Evolutionary conservation across 37 sponge, comb jelly and placozoan genomes (phyloP), one percentile per base, ranked within the genome.

Genomic region (Amphimedon queenslandica): DNA sequence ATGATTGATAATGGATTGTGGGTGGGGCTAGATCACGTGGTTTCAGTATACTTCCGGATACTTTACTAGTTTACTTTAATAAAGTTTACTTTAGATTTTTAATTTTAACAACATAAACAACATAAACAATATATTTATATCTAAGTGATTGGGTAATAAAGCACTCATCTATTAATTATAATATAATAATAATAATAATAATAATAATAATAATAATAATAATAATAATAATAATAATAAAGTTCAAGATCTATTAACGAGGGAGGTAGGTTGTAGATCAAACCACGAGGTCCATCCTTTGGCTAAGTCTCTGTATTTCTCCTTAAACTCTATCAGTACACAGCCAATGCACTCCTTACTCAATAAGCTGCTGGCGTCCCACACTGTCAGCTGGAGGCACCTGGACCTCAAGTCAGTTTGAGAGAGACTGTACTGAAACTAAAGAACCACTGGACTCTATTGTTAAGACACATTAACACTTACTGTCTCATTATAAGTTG

Each of bases 401-500:
- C 13, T 47, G 13, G 13, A 18, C 13, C 39, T 37, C 28, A 73
- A 21, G 20, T 58, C 74, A 73, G 36, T 5, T 13, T 24, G 16
- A 35, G 36, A 32, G 18, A 21, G 11, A 21, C 43, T 37, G 11
- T 76, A 72, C 13, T 5, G 6, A 10, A 33, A 6, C 53, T 47
- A 13, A 18, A 13, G 53, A 13, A 47, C n/a, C n/a, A n/a, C n/a
- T n/a, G n/a, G n/a, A n/a, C n/a, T n/a, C n/a, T n/a, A 40, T 3
- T 40, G 27, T 21, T 27, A 27, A 38, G 42, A 2, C 8, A 27
- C 32, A 31, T 20, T 21, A 20, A 6, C 8, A 34, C 83, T 82
- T 29, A 92, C 93, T 8, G 73, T 81, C 64, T 94, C 88, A 84
- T 94, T 90, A 53, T 80, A 94, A 25, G 95, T 94, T 0, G 95